Percentiles rank a stretch among this genome's conserved stretches.
These are phyloP conservation scores for Brachionus manjavacas DNA, from an alignment of 1,140 invertebrate genomes.

Conservation along the genomic window DNA sequence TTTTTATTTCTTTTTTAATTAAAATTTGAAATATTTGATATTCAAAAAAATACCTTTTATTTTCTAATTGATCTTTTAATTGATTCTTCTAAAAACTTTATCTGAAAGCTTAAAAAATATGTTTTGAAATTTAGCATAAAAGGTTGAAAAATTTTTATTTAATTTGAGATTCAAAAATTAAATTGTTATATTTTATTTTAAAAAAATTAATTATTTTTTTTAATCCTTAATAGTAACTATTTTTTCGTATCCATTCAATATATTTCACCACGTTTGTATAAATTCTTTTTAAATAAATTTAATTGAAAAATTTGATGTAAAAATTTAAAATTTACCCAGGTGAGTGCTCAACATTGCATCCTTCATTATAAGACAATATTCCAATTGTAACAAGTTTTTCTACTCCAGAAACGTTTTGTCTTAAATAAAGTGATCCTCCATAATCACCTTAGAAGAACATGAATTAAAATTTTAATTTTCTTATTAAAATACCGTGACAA, in stretches of 20 bases:
- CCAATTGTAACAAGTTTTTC: neutral
- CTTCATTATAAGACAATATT: slow-evolving; percentile 31
- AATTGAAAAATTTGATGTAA: too few relatives aligned
- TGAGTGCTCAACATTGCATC: neutral
- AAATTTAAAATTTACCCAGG: neutral
- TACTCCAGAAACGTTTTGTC: neutral
- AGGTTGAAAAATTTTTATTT: too few relatives aligned
- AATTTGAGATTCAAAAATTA: neutral
- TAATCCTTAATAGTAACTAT: neutral
- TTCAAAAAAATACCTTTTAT: too few relatives aligned
- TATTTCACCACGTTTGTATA: slow-evolving; percentile 1
- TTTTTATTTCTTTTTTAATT: too few relatives aligned
- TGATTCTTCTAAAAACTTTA: too few relatives aligned
- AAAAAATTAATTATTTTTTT: neutral
- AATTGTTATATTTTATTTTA: neutral
- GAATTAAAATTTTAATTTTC: neutral
- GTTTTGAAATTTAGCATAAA: too few relatives aligned
- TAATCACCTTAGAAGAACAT: neutral
- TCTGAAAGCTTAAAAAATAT: too few relatives aligned
- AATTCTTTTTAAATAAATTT: neutral
- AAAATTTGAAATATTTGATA: too few relatives aligned
- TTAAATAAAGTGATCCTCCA: neutral
- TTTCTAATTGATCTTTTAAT: too few relatives aligned
- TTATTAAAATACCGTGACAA: slow-evolving; percentile 2
- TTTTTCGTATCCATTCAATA: slow-evolving; percentile 12